These are phyloP conservation scores for Lutjanus campechanus DNA, from an alignment of 2,797 vertebrate genomes.

Conservation along the genomic window DNA sequence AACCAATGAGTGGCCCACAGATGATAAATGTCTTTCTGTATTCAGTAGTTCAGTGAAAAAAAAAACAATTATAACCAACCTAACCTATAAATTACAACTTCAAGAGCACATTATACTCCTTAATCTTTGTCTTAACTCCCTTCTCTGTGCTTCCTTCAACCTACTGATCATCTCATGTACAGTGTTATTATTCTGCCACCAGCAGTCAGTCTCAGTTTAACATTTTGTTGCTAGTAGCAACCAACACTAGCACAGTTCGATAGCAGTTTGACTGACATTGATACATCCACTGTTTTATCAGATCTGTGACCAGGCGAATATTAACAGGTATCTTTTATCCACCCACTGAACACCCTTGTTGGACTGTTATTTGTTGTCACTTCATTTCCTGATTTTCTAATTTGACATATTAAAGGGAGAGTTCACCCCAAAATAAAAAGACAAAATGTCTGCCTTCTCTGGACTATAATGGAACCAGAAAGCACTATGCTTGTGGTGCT, in stretches of 20 bases:
- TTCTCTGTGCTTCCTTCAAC: conserved; percentile 1
- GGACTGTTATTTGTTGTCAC: neutral
- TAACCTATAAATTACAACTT: conserved; percentile 1
- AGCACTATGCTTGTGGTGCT: no score
- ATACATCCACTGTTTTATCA: neutral
- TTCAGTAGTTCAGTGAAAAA: conserved; percentile 10
- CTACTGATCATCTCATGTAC: neutral
- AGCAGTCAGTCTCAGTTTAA: conserved; percentile 5
- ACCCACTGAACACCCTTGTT: neutral
- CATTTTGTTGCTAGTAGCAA: conserved; percentile 9
- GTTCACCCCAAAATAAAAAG: no score
- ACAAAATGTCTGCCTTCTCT: no score
- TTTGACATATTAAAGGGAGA: neutral
- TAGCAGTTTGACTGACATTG: neutral
- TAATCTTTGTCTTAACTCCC: neutral
- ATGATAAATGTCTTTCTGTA: conserved; percentile 31
- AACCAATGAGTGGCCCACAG: conserved; percentile 8
- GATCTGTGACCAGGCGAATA: neutral
- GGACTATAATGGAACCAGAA: no score
- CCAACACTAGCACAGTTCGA: neutral
- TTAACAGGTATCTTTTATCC: neutral
- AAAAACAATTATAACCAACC: neutral
- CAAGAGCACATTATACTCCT: conserved; percentile 2
- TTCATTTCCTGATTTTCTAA: neutral
- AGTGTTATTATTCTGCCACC: conserved; percentile 13